Percentiles rank a stretch among this genome's conserved stretches.
These are phyloP conservation scores for Meandrusa payeni DNA, from an alignment of 2,888 invertebrate genomes.

Conservation along the genomic window DNA sequence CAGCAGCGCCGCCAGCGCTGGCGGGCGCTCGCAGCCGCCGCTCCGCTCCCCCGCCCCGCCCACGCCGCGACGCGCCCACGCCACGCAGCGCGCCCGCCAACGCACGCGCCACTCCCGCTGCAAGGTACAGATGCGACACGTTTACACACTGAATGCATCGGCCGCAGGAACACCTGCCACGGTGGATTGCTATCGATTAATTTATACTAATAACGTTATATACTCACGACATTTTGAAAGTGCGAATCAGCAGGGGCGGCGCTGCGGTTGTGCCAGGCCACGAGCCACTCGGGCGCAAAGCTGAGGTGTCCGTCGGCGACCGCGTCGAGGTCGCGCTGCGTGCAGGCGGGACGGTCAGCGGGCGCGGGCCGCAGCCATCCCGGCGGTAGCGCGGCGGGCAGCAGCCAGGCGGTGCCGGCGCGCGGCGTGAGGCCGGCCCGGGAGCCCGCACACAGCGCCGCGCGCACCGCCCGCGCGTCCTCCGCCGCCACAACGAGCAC, in stretches of 20 bases:
- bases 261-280: conserved; percentile 35
- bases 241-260: background rate
- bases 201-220: too few species aligned
- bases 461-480: conserved; percentile 85
- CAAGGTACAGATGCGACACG: background rate
- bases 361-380: conserved; percentile 83
- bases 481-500: conserved; percentile 91
- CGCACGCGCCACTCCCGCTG: conserved; percentile 42
- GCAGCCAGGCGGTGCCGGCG: conserved; percentile 92
- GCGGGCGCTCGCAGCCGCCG: conserved; percentile 26
- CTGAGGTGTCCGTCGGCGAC: conserved; percentile 46
- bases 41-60: conserved; percentile 23
- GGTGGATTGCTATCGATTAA: too few species aligned
- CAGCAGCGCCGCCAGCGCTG: conserved; percentile 53
- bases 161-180: too few species aligned
- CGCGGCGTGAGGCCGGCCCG: conserved; percentile 84
- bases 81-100: conserved; percentile 21
- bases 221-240: conserved; percentile 5
- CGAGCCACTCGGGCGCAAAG: conserved; percentile 49
- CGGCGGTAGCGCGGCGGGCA: conserved; percentile 86
- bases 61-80: conserved; percentile 22
- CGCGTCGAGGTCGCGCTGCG: conserved; percentile 35
- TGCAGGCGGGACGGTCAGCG: conserved; percentile 82
- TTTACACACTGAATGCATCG: too few species aligned
- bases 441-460: conserved; percentile 91